Evolutionary conservation across 2,888 invertebrate genomes (phyloP).

Genomic region (Drosophila mimica): DNA sequence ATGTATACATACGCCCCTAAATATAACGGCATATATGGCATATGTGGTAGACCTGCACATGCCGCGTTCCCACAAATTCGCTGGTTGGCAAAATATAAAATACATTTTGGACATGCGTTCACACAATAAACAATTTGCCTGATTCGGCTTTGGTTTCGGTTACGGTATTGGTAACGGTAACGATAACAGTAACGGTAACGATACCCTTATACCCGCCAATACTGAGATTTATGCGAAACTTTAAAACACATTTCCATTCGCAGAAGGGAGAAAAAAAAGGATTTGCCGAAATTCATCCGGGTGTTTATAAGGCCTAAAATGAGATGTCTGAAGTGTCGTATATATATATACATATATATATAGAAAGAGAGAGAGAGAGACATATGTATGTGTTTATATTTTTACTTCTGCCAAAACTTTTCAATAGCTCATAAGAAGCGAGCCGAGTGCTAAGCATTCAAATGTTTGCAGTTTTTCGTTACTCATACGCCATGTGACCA

Average conservation of each 20-base stretch:
- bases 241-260: constrained; percentile 69
- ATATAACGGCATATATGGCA: constrained; percentile 2
- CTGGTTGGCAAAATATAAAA: constrained; percentile 38
- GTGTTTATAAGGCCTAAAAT: constrained; percentile 70
- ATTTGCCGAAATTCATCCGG: constrained; percentile 52
- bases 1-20: not conserved
- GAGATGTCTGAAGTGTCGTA: constrained; percentile 67
- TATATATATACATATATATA: constrained; percentile 39
- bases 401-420: constrained; percentile 4
- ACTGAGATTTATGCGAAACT: constrained; percentile 62
- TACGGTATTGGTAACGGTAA: constrained; percentile 8
- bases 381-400: not conserved
- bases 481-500: constrained; percentile 49
- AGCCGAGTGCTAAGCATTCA: constrained; percentile 36
- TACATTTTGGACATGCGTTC: constrained; percentile 42
- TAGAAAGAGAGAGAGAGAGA: not conserved
- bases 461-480: constrained; percentile 61
- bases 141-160: constrained; percentile 29
- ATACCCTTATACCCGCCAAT: constrained; percentile 22
- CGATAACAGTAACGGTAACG: constrained; percentile 14
- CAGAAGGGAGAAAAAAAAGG: constrained; percentile 22
- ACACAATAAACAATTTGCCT: constrained; percentile 49
- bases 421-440: constrained; percentile 37
- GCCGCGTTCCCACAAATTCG: constrained; percentile 55
- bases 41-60: constrained; percentile 42